Conservation (phyloP, 2,797 vertebrate genomes). For the Cirrhinus mrigala region DNA sequence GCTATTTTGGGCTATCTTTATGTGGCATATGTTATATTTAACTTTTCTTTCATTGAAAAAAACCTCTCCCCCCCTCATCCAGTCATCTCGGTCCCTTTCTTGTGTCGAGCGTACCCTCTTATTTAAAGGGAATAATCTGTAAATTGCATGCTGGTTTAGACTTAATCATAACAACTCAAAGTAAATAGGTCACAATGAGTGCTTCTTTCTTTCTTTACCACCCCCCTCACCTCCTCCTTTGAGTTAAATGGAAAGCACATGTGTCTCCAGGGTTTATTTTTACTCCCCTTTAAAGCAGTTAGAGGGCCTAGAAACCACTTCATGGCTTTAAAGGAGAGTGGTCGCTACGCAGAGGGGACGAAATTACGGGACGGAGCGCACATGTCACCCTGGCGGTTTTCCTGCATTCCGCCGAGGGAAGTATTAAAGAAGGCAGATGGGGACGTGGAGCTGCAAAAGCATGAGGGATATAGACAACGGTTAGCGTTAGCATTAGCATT, state of each 20-base stretch:
- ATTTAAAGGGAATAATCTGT: slow-evolving; percentile 73
- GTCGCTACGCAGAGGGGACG: slow-evolving; percentile 54
- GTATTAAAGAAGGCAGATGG: slow-evolving; percentile 47
- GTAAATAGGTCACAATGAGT: slow-evolving; percentile 72
- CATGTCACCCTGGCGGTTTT: slow-evolving; percentile 53
- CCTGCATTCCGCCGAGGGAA: slow-evolving; percentile 8
- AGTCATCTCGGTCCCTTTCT: slow-evolving; percentile 39
- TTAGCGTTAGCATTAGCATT: slow-evolving; percentile 1
- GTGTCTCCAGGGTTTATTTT: slow-evolving; percentile 69
- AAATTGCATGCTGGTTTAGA: slow-evolving; percentile 71
- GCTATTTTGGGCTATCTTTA: slow-evolving; percentile 71
- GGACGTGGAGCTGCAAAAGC: slow-evolving; percentile 27
- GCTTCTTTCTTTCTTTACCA: slow-evolving; percentile 49
- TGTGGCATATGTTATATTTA: slow-evolving; percentile 74
- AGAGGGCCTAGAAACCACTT: slow-evolving; percentile 64
- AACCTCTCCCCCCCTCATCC: slow-evolving; percentile 17
- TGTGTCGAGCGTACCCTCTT: slow-evolving; percentile 66
- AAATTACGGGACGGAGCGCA: slow-evolving; percentile 52
- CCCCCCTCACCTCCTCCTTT: slow-evolving; percentile 36
- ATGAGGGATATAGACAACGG: not conserved
- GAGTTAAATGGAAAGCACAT: slow-evolving; percentile 69
- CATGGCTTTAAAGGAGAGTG: slow-evolving; percentile 64
- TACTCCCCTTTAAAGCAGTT: slow-evolving; percentile 63
- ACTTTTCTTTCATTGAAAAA: slow-evolving; percentile 62
- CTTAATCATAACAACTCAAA: slow-evolving; percentile 74